Conservation (phyloP, 2,797 vertebrate species). For the Halcyon badia region DNA sequence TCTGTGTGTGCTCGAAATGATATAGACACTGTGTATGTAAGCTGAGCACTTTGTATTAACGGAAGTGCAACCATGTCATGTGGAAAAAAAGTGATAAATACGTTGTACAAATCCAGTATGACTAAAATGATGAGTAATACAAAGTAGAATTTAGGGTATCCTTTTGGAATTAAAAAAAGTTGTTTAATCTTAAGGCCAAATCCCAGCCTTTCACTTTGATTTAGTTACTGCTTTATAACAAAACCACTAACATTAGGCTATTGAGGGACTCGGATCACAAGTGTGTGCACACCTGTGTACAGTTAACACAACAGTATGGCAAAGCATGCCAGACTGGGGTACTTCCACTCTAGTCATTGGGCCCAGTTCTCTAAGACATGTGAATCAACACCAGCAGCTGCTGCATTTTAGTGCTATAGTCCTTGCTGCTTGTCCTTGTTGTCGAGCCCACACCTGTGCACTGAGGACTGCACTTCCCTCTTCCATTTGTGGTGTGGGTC, state of each 20-base stretch:
- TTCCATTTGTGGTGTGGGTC: not conserved
- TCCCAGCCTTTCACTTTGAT: not conserved
- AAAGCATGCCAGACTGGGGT: fast-evolving
- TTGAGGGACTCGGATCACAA: not conserved
- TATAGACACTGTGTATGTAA: not conserved
- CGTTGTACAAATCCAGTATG: not conserved
- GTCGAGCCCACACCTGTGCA: not conserved
- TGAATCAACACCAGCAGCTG: conserved; percentile 16
- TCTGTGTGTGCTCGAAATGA: not conserved
- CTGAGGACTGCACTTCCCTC: fast-evolving
- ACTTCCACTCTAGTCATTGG: not conserved
- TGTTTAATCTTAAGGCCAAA: not conserved
- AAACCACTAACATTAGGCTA: not conserved
- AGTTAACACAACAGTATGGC: not conserved
- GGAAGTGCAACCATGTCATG: not conserved
- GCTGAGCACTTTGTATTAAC: not conserved
- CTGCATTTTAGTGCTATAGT: not conserved
- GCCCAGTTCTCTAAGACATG: not conserved
- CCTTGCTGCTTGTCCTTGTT: not conserved
- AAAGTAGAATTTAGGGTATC: not conserved
- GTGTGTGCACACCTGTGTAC: not conserved
- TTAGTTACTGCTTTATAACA: not conserved
- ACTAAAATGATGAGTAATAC: not conserved
- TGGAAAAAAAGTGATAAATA: not conserved
- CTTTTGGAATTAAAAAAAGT: not conserved